Percentiles rank a stretch among this genome's conserved stretches.
These are phyloP conservation scores for Fistularia commersonii DNA, from an alignment of 2,797 vertebrate genomes.

Conservation along the genomic window DNA sequence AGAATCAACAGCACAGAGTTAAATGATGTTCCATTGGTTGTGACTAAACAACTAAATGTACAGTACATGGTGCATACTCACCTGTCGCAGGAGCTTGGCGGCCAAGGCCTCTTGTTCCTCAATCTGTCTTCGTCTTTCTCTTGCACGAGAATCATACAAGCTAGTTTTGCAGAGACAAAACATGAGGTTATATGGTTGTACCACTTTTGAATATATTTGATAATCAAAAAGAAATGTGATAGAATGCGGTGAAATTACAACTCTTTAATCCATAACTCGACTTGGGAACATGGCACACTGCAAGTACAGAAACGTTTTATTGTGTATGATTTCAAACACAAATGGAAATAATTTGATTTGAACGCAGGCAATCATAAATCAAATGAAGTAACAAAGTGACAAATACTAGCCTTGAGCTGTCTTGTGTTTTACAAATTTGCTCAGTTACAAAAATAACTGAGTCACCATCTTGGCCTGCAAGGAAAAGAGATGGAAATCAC, in stretches of 20 bases:
- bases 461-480: conserved; percentile 78
- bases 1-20: conserved; percentile 9
- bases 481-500: conserved; percentile 8
- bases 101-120: conserved; percentile 88
- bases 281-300: conserved; percentile 87
- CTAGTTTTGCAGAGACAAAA: conserved; percentile 77
- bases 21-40: neutral
- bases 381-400: conserved; percentile 1
- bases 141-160: conserved; percentile 90
- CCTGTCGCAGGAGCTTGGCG: conserved; percentile 84
- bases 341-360: neutral
- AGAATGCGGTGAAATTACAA: conserved; percentile 77
- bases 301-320: conserved; percentile 9
- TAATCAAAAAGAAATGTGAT: neutral
- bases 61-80: conserved; percentile 40
- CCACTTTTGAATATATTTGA: neutral
- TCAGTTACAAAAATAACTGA: conserved; percentile 92
- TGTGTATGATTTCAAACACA: neutral
- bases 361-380: neutral
- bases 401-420: conserved; percentile 76
- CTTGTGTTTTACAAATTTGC: conserved; percentile 78
- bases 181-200: neutral
- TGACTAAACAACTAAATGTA: neutral
- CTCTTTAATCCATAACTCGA: conserved; percentile 97
- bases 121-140: conserved; percentile 87